phyloP scores from a whole-genome alignment of 1,140 invertebrate genomes.

The Zaprionus ornatus region DNA sequence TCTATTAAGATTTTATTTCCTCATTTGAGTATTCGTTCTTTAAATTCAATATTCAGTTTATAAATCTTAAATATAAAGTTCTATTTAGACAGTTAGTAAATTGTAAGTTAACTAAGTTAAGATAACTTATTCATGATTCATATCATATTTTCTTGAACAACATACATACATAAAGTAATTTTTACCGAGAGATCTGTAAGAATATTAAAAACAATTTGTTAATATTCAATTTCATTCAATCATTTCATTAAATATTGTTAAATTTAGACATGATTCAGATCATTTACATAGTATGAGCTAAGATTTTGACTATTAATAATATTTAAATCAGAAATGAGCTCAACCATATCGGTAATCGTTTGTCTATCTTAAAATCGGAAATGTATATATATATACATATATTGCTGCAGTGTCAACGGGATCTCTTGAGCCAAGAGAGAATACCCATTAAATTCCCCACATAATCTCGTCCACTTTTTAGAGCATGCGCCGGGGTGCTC shows the following conservation, averaged over 20 bases:
- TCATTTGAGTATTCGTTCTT: neutral
- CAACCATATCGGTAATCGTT: neutral
- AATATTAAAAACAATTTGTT: too few species aligned
- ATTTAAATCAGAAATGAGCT: neutral
- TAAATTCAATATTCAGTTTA: neutral
- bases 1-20: too few species aligned
- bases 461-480: conserved; percentile 38
- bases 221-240: too few species aligned
- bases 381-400: neutral
- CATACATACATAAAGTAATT: too few species aligned
- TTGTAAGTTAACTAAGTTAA: neutral
- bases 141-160: too few species aligned
- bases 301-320: neutral
- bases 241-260: too few species aligned
- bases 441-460: neutral
- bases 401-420: neutral
- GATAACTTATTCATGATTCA: too few species aligned
- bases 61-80: neutral
- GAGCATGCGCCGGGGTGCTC: conserved; percentile 72
- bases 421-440: too few species aligned
- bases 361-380: neutral
- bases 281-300: too few species aligned
- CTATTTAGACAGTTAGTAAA: neutral
- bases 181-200: too few species aligned
- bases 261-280: too few species aligned